Conservation (phyloP, 2,888 invertebrate genomes). For the Tuta absoluta region DNA sequence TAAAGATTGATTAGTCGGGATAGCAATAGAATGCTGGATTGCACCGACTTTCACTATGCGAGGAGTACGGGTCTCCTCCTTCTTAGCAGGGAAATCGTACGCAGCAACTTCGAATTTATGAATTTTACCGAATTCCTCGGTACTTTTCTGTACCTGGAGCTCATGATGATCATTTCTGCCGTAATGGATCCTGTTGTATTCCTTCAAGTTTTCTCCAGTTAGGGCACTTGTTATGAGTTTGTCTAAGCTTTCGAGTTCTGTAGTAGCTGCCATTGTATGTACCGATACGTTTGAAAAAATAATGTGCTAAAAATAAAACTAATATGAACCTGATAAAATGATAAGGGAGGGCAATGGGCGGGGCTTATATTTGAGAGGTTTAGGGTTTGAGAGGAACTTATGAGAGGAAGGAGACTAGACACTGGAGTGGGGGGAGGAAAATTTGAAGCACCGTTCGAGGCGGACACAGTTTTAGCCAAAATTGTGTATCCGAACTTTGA, state of each 20-base stretch:
- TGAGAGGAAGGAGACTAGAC: too few relatives aligned
- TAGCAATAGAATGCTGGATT: conserved; percentile 92
- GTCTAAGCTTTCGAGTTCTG: conserved; percentile 63
- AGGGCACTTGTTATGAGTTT: conserved; percentile 52
- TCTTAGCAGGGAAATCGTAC: conserved; percentile 85
- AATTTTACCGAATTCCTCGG: conserved; percentile 67
- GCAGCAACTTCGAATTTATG: conserved; percentile 88
- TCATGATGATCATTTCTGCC: conserved; percentile 83
- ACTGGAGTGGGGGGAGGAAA: too few relatives aligned
- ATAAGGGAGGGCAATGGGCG: conserved; percentile 9
- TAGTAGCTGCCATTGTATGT: conserved; percentile 48
- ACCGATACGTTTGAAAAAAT: not conserved
- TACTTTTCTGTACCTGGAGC: conserved; percentile 77
- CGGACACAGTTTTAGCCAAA: not conserved
- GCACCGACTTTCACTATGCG: conserved; percentile 90
- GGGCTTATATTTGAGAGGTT: not conserved
- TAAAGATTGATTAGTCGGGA: conserved; percentile 88
- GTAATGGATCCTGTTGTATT: conserved; percentile 88
- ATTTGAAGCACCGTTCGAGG: too few relatives aligned
- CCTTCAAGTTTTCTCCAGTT: conserved; percentile 77
- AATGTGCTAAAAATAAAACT: not conserved
- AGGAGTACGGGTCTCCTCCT: conserved; percentile 86
- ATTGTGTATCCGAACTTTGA: conserved; percentile 10
- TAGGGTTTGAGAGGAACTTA: not conserved
- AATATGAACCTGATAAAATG: conserved; percentile 4